phyloP scores from a whole-genome alignment of 2,113 vertebrate species.

The Sakesphorus luctuosus region DNA sequence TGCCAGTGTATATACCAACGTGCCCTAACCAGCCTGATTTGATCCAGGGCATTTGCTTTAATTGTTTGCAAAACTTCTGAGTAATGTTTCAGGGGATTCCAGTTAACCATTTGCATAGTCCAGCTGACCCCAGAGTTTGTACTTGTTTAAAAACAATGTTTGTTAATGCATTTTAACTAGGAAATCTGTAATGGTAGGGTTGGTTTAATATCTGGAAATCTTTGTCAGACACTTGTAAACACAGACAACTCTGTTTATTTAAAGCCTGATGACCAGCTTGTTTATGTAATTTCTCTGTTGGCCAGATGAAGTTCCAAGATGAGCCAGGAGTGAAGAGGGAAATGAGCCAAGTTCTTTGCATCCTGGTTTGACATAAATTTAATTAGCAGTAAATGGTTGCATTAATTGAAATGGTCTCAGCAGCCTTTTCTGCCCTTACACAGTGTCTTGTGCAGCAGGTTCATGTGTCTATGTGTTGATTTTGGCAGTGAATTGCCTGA shows the following conservation, averaged over 20 bases:
- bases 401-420: neutral
- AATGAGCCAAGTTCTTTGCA: neutral
- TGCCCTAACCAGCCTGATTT: neutral
- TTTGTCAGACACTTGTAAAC: slow-evolving; percentile 29
- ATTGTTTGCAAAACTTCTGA: neutral
- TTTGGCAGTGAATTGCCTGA: neutral
- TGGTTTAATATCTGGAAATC: slow-evolving; percentile 28
- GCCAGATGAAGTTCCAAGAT: neutral
- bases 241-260: slow-evolving; percentile 31
- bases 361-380: neutral
- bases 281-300: neutral
- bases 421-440: neutral
- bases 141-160: neutral
- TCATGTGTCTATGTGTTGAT: neutral
- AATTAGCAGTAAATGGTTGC: neutral
- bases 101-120: neutral
- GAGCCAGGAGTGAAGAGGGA: neutral
- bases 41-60: neutral
- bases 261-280: neutral
- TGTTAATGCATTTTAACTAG: neutral
- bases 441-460: neutral
- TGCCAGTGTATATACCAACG: neutral
- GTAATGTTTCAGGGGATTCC: neutral
- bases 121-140: neutral
- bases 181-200: neutral